These are phyloP conservation scores for Lypha dubia DNA, from an alignment of 2,888 invertebrate genomes.

Conservation along the genomic window DNA sequence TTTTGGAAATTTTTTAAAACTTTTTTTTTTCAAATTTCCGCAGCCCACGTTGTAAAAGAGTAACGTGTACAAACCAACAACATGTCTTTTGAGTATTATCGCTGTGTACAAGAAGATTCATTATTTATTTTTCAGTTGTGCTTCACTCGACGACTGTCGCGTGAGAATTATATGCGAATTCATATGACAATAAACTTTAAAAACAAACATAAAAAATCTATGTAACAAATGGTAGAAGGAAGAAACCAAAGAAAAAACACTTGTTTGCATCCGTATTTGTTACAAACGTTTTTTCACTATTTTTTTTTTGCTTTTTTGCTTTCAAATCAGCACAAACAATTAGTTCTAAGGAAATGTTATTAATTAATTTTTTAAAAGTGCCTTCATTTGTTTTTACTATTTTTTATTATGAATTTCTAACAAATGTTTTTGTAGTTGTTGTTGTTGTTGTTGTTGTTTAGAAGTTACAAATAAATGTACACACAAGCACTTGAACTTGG, in stretches of 20 bases:
- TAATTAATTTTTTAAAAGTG: constrained; percentile 3
- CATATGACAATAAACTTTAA: constrained; percentile 50
- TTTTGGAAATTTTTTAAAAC: constrained; percentile 9
- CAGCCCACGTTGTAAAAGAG: constrained; percentile 64
- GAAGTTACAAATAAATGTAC: constrained; percentile 37
- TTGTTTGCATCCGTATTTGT: constrained; percentile 58
- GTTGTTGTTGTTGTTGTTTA: constrained; percentile 27
- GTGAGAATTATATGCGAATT: constrained; percentile 71
- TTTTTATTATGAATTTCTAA: constrained; percentile 45
- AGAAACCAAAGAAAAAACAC: constrained; percentile 41
- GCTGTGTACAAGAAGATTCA: constrained; percentile 44
- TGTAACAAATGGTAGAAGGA: constrained; percentile 1
- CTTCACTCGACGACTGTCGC: constrained; percentile 54
- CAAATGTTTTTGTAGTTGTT: constrained; percentile 34
- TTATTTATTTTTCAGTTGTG: constrained; percentile 28
- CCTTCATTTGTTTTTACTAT: constrained; percentile 24
- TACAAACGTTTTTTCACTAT: constrained; percentile 7
- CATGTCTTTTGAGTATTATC: constrained; percentile 11
- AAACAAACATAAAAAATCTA: neutral
- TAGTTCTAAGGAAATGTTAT: constrained; percentile 63
- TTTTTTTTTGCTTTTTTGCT: neutral
- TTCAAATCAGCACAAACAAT: constrained; percentile 45
- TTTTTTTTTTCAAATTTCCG: constrained; percentile 62
- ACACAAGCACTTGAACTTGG: constrained; percentile 63
- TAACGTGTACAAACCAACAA: constrained; percentile 26